Conservation (phyloP, 2,797 vertebrate species). For the Zenarchopterus dispar region DNA sequence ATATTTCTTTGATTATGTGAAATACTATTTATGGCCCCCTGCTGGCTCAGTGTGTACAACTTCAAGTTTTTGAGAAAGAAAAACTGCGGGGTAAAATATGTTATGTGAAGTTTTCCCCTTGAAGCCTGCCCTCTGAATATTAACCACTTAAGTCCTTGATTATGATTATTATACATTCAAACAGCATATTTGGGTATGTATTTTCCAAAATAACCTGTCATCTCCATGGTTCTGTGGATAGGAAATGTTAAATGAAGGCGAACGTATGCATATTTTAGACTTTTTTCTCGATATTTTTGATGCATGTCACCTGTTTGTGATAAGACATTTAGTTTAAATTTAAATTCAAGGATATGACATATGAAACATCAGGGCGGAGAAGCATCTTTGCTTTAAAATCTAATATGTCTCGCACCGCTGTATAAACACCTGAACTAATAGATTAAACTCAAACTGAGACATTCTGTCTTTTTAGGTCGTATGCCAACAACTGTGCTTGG, state of each 20-base stretch:
- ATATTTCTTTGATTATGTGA: neutral
- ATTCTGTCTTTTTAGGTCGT: conserved; percentile 79
- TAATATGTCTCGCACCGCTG: neutral
- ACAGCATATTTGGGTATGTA: conserved; percentile 2
- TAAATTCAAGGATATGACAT: neutral
- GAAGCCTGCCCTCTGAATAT: conserved; percentile 20
- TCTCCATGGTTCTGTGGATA: conserved; percentile 9
- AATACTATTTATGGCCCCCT: neutral
- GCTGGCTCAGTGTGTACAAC: neutral
- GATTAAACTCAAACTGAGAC: neutral
- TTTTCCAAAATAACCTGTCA: conserved; percentile 3
- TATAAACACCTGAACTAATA: neutral
- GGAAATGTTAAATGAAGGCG: neutral
- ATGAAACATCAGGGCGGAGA: neutral
- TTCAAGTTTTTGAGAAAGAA: conserved; percentile 7
- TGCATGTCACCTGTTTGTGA: neutral
- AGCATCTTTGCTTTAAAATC: rapidly evolving
- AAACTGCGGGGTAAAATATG: too few species aligned
- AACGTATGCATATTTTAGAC: neutral
- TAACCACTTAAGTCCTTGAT: conserved; percentile 20
- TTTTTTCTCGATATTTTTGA: conserved; percentile 3
- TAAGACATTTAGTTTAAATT: too few species aligned
- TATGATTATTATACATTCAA: conserved; percentile 34
- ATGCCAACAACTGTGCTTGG: conserved; percentile 87
- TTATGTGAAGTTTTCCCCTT: conserved; percentile 27